A percentile compares a stretch with the other conserved stretches of the same genome.
Evolutionary conservation across 2,113 vertebrate genomes (phyloP).

Genomic region (Ancistrus triradiatus): DNA sequence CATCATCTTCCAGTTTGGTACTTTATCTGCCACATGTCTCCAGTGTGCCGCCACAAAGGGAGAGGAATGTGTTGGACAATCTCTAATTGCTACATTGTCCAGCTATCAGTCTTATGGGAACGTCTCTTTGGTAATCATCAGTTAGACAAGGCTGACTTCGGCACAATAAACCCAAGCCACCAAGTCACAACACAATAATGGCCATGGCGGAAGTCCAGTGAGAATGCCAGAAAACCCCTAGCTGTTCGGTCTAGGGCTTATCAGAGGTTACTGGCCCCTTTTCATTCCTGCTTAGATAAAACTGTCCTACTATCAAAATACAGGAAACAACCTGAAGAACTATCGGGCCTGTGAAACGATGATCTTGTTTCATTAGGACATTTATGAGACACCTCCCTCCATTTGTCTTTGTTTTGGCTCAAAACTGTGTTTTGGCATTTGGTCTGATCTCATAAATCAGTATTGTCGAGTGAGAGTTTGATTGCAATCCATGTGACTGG

Average conservation of each 20-base stretch:
- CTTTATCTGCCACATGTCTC: slow-evolving; percentile 47
- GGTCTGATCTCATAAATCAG: slow-evolving; percentile 42
- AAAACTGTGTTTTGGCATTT: slow-evolving; percentile 18
- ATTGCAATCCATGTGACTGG: slow-evolving; percentile 18
- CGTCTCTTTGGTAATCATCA: slow-evolving; percentile 49
- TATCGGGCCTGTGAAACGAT: slow-evolving; percentile 46
- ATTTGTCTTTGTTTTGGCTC: slow-evolving; percentile 29
- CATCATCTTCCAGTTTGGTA: not conserved
- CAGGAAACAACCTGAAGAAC: slow-evolving; percentile 65
- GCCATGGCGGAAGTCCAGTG: slow-evolving; percentile 34
- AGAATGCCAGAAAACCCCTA: slow-evolving; percentile 50
- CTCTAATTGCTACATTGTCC: slow-evolving; percentile 75
- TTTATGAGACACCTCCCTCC: slow-evolving; percentile 44
- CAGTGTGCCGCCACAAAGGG: slow-evolving; percentile 61
- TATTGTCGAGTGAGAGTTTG: not conserved
- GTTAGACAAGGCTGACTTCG: slow-evolving; percentile 47
- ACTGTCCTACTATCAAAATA: slow-evolving; percentile 56
- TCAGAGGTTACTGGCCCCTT: slow-evolving; percentile 50
- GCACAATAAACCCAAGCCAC: slow-evolving; percentile 32
- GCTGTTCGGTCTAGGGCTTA: slow-evolving; percentile 59
- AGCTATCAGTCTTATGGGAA: slow-evolving; percentile 56
- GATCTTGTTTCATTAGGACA: slow-evolving; percentile 53
- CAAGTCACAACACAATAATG: slow-evolving; percentile 33
- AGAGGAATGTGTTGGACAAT: slow-evolving; percentile 72
- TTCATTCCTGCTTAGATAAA: slow-evolving; percentile 65